These are phyloP conservation scores for Drosophila pachea DNA, from an alignment of 1,140 invertebrate species.

Conservation along the genomic window DNA sequence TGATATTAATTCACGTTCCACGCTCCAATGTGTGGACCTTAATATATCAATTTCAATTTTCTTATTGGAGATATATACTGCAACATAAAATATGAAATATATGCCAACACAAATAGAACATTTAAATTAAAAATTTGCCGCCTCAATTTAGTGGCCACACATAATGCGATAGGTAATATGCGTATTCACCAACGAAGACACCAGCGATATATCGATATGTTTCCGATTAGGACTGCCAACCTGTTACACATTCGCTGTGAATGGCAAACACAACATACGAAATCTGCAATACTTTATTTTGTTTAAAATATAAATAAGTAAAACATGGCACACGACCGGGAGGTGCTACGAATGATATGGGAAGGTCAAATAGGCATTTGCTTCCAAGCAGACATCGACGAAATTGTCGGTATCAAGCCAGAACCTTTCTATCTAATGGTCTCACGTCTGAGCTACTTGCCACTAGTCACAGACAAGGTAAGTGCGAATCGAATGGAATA, in stretches of 20 bases:
- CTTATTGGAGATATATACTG: no score
- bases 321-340: constrained; percentile 93
- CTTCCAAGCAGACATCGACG: constrained; percentile 92
- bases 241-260: constrained; percentile 28
- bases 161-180: background rate
- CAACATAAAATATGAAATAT: background rate
- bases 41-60: background rate
- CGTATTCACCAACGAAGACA: no score
- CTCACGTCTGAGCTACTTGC: constrained; percentile 96
- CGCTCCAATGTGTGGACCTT: background rate
- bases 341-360: constrained; percentile 96
- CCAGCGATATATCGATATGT: constrained; percentile 9
- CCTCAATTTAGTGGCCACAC: background rate
- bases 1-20: background rate
- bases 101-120: background rate
- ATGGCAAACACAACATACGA: constrained; percentile 39
- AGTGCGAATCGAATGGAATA: constrained; percentile 19
- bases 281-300: constrained; percentile 24
- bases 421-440: constrained; percentile 97
- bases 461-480: constrained; percentile 96
- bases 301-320: constrained; percentile 28
- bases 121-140: background rate
- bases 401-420: constrained; percentile 92
- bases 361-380: constrained; percentile 95
- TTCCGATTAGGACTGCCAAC: constrained; percentile 25